phyloP scores from a whole-genome alignment of 2,888 invertebrate species.

The Metalampra italica region DNA sequence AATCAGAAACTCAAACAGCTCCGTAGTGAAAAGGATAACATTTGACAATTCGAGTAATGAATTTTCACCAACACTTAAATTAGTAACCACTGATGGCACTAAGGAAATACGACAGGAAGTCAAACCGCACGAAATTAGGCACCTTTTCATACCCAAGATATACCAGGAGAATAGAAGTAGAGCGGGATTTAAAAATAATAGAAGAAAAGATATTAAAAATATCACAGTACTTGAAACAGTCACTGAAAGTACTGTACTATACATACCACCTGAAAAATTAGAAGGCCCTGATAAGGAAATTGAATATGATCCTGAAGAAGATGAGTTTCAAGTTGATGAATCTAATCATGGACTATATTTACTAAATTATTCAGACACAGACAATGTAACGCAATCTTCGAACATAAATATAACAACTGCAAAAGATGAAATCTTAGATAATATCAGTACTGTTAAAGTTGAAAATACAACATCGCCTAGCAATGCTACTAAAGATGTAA shows the following conservation, averaged over 20 bases:
- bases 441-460: constrained; percentile 22
- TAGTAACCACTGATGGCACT: constrained; percentile 57
- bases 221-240: constrained; percentile 40
- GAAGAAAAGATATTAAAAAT: constrained; percentile 54
- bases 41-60: constrained; percentile 64
- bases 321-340: constrained; percentile 73
- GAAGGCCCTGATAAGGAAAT: constrained; percentile 67
- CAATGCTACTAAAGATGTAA: constrained; percentile 24
- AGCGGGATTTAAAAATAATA: constrained; percentile 61
- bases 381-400: constrained; percentile 54
- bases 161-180: constrained; percentile 61
- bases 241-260: constrained; percentile 56
- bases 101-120: constrained; percentile 60
- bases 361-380: constrained; percentile 70
- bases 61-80: constrained; percentile 46
- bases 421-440: constrained; percentile 36
- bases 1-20: constrained; percentile 58
- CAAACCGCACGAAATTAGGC: constrained; percentile 67
- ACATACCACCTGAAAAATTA: constrained; percentile 67
- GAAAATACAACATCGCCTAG: constrained; percentile 25
- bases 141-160: constrained; percentile 61
- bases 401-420: constrained; percentile 39
- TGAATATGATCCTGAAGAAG: constrained; percentile 70
- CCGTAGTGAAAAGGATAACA: constrained; percentile 59
- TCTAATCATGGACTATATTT: constrained; percentile 73